Evolutionary conservation across 2,113 vertebrate genomes (phyloP), one percentile per base, ranked within the genome.

Genomic region (Epinephelus lanceolatus): DNA sequence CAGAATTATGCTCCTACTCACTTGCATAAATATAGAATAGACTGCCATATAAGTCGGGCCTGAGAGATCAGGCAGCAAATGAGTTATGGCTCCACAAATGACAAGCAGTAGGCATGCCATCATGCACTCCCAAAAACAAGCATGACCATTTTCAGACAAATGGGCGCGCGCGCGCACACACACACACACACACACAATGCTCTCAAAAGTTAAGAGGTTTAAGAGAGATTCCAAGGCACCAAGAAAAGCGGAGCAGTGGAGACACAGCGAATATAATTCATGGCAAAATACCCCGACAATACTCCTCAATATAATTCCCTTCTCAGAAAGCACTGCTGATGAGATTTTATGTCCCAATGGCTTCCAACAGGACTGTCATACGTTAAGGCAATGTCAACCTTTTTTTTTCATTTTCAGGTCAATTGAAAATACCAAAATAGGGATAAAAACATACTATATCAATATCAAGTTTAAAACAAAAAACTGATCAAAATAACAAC

Each of bases 221-320:
- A 57, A 55, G n/a, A 66, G 11, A 69, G 40, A 73, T 70, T 81
- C 47, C 7, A 27, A 57, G 11, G 27, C 42, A 45, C 42, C 42
- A 69, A 81, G 33, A 86, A 76, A 82, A 76, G 55, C 33, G 74
- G 37, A 83, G 47, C 23, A 74, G 23, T 30, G 33, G 25, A 80
- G 27, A 68, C 33, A 37, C 59, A 27, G n/a, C 33, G 10, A 33
- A 33, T 25, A 21, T 6, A 51, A 23, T 1, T 9, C n/a, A 33
- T 18, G 9, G 12, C 42, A 67, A 66, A 66, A 63, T 17, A 74
- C 1, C 25, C 25, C 1, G 5, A 56, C 18, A 49, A 23, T 65
- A 52, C 30, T 45, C 19, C 23, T 67, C 7, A 4, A 21, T 19
- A 12, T 21, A 42, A 71, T 21, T 6, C 6, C 71, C 27, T 14